These are phyloP conservation scores for Tetropium fuscum DNA, from an alignment of 2,888 invertebrate species.

Conservation along the genomic window DNA sequence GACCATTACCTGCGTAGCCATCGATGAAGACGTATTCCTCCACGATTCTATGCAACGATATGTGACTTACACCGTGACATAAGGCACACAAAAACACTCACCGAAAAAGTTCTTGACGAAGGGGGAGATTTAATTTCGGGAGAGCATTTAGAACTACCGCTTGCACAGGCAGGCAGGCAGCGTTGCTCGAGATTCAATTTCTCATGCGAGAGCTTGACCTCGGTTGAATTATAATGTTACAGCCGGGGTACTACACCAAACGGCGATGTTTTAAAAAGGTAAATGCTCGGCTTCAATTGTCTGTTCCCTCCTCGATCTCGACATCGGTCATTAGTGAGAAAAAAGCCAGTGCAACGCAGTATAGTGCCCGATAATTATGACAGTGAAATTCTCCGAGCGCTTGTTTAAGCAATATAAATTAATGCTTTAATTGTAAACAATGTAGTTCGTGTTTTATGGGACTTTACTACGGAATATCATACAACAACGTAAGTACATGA, in stretches of 20 bases:
- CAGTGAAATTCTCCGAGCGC: conserved; percentile 1
- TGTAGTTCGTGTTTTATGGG: conserved; percentile 31
- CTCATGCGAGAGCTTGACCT: conserved; percentile 54
- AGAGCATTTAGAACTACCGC: conserved; percentile 20
- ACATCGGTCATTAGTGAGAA: conserved; percentile 19
- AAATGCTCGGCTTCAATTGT: conserved; percentile 41
- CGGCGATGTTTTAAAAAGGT: conserved; percentile 49
- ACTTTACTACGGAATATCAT: background rate
- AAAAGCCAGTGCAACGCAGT: conserved; percentile 22
- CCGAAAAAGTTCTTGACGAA: too few species aligned
- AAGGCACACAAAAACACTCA: too few species aligned
- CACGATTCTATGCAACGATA: too few species aligned
- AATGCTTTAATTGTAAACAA: conserved; percentile 24
- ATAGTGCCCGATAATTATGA: conserved; percentile 10
- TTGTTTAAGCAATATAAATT: conserved; percentile 13
- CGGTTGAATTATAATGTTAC: conserved; percentile 53
- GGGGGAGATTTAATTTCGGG: conserved; percentile 16
- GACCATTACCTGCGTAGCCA: too few species aligned
- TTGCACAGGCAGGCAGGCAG: conserved; percentile 26
- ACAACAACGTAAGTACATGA: conserved; percentile 9
- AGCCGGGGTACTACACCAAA: conserved; percentile 41
- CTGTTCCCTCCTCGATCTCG: conserved; percentile 18
- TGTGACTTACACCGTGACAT: too few species aligned
- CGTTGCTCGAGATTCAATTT: conserved; percentile 43
- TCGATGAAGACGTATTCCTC: too few species aligned